These are phyloP conservation scores for Cardiocondyla obscurior DNA, from an alignment of 1,140 invertebrate species.

Conservation along the genomic window DNA sequence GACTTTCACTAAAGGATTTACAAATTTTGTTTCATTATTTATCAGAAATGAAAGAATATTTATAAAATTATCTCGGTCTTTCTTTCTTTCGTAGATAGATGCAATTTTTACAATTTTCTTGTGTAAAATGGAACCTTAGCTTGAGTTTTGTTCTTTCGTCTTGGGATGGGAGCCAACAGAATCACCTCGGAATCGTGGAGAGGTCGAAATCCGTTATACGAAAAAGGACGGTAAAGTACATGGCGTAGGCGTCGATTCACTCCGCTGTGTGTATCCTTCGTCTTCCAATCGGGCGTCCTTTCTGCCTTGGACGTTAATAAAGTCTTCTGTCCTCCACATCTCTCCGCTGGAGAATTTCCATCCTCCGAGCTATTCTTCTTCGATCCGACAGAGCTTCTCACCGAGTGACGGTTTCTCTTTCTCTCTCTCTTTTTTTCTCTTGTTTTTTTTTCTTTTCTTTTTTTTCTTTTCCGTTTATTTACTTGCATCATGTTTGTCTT, in stretches of 20 bases:
- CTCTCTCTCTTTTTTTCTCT: neutral
- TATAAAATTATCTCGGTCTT: neutral
- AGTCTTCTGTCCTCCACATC: slow-evolving; percentile 65
- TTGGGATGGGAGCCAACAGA: slow-evolving; percentile 10
- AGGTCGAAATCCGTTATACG: slow-evolving; percentile 26
- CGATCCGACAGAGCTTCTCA: slow-evolving; percentile 33
- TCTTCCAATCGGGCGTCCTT: slow-evolving; percentile 49
- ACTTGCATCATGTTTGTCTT: neutral
- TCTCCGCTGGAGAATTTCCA: slow-evolving; percentile 69
- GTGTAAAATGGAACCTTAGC: slow-evolving; percentile 19
- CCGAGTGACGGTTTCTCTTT: neutral
- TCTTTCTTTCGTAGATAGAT: neutral
- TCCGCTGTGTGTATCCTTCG: slow-evolving; percentile 49
- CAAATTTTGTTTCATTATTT: neutral
- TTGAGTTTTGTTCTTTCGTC: slow-evolving; percentile 20
- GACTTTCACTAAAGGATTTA: neutral
- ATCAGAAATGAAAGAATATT: slow-evolving; percentile 17
- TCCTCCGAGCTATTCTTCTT: slow-evolving; percentile 67
- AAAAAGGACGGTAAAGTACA: neutral
- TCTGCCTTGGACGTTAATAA: slow-evolving; percentile 72
- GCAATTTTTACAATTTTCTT: slow-evolving; percentile 24
- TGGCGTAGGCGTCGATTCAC: slow-evolving; percentile 46
- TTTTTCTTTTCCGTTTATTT: neutral
- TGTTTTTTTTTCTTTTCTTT: neutral
- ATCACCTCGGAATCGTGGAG: neutral